A percentile compares a stretch with the other conserved stretches of the same genome.
phyloP scores from a whole-genome alignment of 1,140 invertebrate genomes.

The Eriosoma lanigerum region DNA sequence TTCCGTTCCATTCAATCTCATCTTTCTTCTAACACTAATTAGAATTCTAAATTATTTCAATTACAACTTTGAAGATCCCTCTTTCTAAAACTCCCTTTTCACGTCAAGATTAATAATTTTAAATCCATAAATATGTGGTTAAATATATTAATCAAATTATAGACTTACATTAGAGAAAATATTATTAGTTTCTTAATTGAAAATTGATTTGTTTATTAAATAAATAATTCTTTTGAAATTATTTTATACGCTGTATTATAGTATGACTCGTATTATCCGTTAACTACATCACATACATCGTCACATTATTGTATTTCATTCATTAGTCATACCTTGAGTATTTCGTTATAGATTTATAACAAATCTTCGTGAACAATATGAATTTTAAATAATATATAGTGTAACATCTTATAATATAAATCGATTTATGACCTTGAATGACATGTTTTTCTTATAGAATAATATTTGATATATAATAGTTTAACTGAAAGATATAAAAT shows the following conservation, averaged over 20 bases:
- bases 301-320: neutral
- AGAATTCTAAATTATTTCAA: no score
- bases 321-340: neutral
- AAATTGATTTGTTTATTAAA: neutral
- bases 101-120: no score
- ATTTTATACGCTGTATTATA: neutral
- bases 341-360: neutral
- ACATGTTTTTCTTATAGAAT: neutral
- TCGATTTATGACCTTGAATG: constrained; percentile 16
- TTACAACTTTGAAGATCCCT: no score
- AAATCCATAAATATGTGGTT: no score
- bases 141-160: no score
- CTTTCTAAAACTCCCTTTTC: no score
- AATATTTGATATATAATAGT: neutral
- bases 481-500: neutral
- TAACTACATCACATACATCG: neutral
- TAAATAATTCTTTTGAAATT: neutral
- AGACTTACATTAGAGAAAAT: neutral
- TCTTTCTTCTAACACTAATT: no score
- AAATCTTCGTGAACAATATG: neutral
- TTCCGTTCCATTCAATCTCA: no score
- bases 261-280: neutral
- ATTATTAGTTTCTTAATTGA: neutral
- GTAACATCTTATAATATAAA: neutral
- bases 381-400: neutral